Evolutionary conservation across 2,888 invertebrate species (phyloP).

Genomic region (Cheiracanthium punctorium): DNA sequence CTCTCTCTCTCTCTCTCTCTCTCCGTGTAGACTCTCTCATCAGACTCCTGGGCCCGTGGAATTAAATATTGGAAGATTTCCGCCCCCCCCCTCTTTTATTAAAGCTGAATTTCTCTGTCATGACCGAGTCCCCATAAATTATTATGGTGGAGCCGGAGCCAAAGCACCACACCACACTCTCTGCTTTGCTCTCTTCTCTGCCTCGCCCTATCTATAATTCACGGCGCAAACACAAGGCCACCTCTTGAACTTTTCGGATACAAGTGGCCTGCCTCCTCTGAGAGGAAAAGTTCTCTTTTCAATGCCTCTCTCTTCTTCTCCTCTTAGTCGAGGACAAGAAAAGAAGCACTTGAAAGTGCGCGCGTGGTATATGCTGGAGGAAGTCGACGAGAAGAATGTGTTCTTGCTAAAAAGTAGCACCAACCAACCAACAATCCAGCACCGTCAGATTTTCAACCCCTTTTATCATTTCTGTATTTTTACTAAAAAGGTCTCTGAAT

Average conservation of each 20-base stretch:
- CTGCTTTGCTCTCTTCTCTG: not conserved
- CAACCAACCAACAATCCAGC: too few relatives aligned
- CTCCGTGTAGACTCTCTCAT: not conserved
- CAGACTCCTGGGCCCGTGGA: not conserved
- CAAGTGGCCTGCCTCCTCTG: too few relatives aligned
- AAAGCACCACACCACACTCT: too few relatives aligned
- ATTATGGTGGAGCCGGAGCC: not conserved
- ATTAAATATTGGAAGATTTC: not conserved
- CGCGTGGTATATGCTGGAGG: not conserved
- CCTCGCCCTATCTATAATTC: slow-evolving; percentile 1
- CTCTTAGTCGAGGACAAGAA: not conserved
- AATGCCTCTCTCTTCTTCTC: too few relatives aligned
- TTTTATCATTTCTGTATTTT: too few relatives aligned
- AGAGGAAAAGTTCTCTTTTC: too few relatives aligned
- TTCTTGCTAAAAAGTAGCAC: too few relatives aligned
- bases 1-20: not conserved
- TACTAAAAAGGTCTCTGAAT: too few relatives aligned
- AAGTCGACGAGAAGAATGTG: too few relatives aligned
- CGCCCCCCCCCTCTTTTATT: not conserved
- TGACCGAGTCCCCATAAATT: not conserved
- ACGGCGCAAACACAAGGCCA: not conserved
- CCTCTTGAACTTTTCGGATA: not conserved
- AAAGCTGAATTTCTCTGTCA: not conserved
- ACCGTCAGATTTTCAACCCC: too few relatives aligned
- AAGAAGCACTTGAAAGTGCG: slow-evolving; percentile 6